Conservation (phyloP, 2,888 invertebrate genomes). For the Busseola fusca region DNA sequence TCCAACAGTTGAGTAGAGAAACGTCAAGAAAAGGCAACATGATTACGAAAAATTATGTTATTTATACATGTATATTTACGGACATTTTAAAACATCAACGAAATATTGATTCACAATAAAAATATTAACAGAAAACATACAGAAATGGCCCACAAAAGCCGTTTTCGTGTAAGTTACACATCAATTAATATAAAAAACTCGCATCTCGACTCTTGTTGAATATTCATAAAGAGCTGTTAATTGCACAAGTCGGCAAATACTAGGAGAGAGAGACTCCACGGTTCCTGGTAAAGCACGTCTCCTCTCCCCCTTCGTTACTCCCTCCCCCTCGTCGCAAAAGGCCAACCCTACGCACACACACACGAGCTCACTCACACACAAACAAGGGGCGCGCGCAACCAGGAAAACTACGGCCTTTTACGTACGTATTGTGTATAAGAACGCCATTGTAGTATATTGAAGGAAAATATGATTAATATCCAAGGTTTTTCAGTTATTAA, state of each 20-base stretch:
- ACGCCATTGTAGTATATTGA: slow-evolving; percentile 75
- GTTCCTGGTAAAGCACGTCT: slow-evolving; percentile 77
- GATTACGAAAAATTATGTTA: not conserved
- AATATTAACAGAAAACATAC: slow-evolving; percentile 60
- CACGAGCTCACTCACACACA: slow-evolving; percentile 70
- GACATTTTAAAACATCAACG: slow-evolving; percentile 20
- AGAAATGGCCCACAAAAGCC: slow-evolving; percentile 66
- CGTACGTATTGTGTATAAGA: slow-evolving; percentile 87
- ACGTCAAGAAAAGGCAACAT: not conserved
- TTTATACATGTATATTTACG: not conserved
- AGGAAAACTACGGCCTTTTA: slow-evolving; percentile 88
- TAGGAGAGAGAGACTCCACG: slow-evolving; percentile 82
- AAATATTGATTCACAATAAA: too few species aligned
- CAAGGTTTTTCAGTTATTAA: slow-evolving; percentile 10
- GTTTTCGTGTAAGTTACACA: slow-evolving; percentile 79
- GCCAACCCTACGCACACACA: slow-evolving; percentile 78
- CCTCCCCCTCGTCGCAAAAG: slow-evolving; percentile 76
- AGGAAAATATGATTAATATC: slow-evolving; percentile 50
- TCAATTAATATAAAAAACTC: slow-evolving; percentile 86
- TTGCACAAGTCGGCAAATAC: slow-evolving; percentile 88
- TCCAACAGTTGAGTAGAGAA: not conserved
- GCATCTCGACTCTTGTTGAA: slow-evolving; percentile 82
- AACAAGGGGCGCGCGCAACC: slow-evolving; percentile 83
- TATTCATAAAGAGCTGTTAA: slow-evolving; percentile 89
- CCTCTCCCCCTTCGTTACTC: slow-evolving; percentile 63